Conservation (phyloP, 1,140 invertebrate species). For the Trachelipus rathkii region DNA sequence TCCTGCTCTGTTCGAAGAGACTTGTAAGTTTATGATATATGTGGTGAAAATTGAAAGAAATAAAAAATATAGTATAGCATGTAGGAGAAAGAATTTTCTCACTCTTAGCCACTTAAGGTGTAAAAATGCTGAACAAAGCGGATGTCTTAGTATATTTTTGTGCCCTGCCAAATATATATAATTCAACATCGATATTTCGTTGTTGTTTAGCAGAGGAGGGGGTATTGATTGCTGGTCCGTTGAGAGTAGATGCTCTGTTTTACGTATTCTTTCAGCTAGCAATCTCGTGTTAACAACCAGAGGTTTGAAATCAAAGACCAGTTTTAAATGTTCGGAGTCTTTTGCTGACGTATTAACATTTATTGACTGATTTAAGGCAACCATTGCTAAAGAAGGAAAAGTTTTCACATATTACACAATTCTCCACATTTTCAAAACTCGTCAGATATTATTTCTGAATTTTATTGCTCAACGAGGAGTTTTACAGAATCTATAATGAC, state of each 20-base stretch:
- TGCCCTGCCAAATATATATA: conserved; percentile 40
- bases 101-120: conserved; percentile 70
- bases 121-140: conserved; percentile 45
- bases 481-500: conserved; percentile 34
- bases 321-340: conserved; percentile 34
- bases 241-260: conserved; percentile 49
- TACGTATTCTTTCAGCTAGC: conserved; percentile 67
- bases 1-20: neutral
- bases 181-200: conserved; percentile 33
- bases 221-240: conserved; percentile 19
- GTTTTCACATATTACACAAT: conserved; percentile 41
- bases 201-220: conserved; percentile 25
- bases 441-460: conserved; percentile 31
- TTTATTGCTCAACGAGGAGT: conserved; percentile 36
- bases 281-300: conserved; percentile 52
- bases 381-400: conserved; percentile 38
- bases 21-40: conserved; percentile 33
- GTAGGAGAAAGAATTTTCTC: conserved; percentile 73
- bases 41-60: conserved; percentile 36
- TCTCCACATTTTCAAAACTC: conserved; percentile 43
- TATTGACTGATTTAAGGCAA: conserved; percentile 38
- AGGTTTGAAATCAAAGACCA: conserved; percentile 36
- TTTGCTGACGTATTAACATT: conserved; percentile 36
- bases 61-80: conserved; percentile 71
- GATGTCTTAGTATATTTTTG: conserved; percentile 45